A percentile compares a stretch with the other conserved stretches of the same genome.
phyloP scores from a whole-genome alignment of 2,113 vertebrate genomes.

The Platysternon megacephalum region DNA sequence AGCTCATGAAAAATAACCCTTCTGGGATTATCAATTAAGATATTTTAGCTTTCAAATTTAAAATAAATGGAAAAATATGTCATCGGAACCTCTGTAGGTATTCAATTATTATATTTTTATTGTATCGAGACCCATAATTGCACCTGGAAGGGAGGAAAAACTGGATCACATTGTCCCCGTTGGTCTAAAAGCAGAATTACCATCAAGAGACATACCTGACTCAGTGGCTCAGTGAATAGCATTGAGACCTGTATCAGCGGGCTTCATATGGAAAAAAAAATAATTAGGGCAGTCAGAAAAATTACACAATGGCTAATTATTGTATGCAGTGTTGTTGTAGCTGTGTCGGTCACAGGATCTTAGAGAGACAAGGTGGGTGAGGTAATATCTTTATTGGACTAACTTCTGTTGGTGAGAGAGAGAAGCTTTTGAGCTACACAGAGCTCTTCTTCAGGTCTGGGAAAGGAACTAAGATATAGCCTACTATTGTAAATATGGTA shows the following conservation, averaged over 20 bases:
- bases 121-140: constrained; percentile 68
- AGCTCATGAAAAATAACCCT: constrained; percentile 59
- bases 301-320: constrained; percentile 25
- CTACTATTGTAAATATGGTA: background rate
- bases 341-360: background rate
- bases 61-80: constrained; percentile 70
- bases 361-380: background rate
- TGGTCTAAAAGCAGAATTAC: constrained; percentile 70
- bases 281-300: constrained; percentile 42
- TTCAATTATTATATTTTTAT: constrained; percentile 72
- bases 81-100: constrained; percentile 57
- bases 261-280: constrained; percentile 37
- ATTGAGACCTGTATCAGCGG: constrained; percentile 42
- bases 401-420: background rate
- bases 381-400: background rate
- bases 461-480: background rate
- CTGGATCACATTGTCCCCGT: constrained; percentile 75
- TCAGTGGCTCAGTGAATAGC: constrained; percentile 23
- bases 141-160: constrained; percentile 75
- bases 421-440: background rate
- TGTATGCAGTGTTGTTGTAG: background rate
- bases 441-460: background rate
- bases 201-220: constrained; percentile 65
- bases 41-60: constrained; percentile 63
- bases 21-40: constrained; percentile 62